phyloP scores from a whole-genome alignment of 2,113 vertebrate genomes.

The Tragelaphus imberbis region DNA sequence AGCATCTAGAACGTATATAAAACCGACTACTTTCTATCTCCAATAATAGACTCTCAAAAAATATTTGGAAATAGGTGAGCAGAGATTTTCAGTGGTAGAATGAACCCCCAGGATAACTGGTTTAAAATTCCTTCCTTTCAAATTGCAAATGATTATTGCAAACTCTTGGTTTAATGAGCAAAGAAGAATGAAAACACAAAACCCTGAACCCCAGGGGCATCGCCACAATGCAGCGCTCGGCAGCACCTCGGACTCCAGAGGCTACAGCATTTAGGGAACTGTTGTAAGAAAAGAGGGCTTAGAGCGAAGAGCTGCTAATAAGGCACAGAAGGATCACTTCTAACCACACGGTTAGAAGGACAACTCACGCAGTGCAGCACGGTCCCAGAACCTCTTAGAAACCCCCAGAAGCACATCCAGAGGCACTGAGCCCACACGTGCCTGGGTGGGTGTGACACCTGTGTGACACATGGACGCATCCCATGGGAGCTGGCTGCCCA shows the following conservation, averaged over 20 bases:
- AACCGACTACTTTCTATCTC: not conserved
- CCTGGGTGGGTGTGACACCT: not conserved
- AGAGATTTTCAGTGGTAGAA: not conserved
- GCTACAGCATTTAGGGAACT: not conserved
- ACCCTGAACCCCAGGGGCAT: not conserved
- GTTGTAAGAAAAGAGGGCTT: not conserved
- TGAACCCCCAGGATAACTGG: not conserved
- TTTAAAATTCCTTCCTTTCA: not conserved
- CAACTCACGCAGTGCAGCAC: not conserved
- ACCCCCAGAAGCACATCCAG: not conserved
- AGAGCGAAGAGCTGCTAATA: not conserved
- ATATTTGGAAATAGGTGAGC: not conserved
- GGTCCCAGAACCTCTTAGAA: not conserved
- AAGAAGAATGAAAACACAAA: not conserved
- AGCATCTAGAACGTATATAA: not conserved
- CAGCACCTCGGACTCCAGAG: not conserved
- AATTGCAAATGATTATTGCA: not conserved
- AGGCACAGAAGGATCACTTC: not conserved
- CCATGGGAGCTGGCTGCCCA: rapidly evolving
- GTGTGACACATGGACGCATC: rapidly evolving
- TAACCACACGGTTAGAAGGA: not conserved
- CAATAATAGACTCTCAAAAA: conserved; percentile 7
- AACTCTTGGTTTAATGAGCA: not conserved
- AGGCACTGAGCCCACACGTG: rapidly evolving
- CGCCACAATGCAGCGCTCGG: not conserved